A percentile compares a stretch with the other conserved stretches of the same genome.
These are phyloP conservation scores for Nematopogon swammerdamellus DNA, from an alignment of 2,888 invertebrate species.

Conservation along the genomic window DNA sequence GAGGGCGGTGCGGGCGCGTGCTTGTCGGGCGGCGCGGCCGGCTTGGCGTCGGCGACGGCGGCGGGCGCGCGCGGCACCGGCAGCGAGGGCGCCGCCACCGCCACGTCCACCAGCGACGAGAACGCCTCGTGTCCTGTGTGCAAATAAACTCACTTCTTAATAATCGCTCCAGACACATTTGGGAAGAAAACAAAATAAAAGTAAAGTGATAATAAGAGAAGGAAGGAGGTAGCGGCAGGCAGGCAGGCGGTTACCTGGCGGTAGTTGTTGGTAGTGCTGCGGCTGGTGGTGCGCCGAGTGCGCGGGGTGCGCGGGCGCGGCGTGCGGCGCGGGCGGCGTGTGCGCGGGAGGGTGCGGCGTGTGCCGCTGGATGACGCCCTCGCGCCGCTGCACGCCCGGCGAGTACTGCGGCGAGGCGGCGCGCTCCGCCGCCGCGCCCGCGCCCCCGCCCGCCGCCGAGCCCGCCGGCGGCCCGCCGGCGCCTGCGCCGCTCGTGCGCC, in stretches of 20 bases:
- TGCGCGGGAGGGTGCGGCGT: constrained; percentile 30
- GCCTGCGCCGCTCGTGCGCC: constrained; percentile 23
- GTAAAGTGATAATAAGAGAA: too few species aligned
- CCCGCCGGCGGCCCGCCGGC: constrained; percentile 28
- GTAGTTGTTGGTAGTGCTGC: constrained; percentile 30
- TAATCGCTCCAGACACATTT: constrained; percentile 21
- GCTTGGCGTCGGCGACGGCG: constrained; percentile 15
- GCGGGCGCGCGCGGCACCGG: constrained; percentile 66
- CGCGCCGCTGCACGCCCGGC: constrained; percentile 16
- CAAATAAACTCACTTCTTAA: constrained; percentile 13
- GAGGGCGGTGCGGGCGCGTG: constrained; percentile 24
- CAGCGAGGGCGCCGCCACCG: constrained; percentile 85
- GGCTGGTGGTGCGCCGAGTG: constrained; percentile 43
- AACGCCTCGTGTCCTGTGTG: constrained; percentile 76
- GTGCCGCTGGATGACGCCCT: constrained; percentile 30
- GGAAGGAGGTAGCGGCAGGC: too few species aligned
- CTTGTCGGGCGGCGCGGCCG: constrained; percentile 26
- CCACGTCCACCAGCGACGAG: constrained; percentile 84
- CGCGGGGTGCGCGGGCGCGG: constrained; percentile 41
- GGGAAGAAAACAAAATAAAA: constrained; percentile 30
- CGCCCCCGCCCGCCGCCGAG: constrained; percentile 5
- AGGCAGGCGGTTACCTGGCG: constrained; percentile 43
- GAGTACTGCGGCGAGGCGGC: constrained; percentile 11
- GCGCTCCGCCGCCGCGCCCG: constrained; percentile 6
- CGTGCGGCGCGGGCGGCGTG: constrained; percentile 22